Conservation (phyloP, 1,140 invertebrate genomes). For the Sesamia nonagrioides region DNA sequence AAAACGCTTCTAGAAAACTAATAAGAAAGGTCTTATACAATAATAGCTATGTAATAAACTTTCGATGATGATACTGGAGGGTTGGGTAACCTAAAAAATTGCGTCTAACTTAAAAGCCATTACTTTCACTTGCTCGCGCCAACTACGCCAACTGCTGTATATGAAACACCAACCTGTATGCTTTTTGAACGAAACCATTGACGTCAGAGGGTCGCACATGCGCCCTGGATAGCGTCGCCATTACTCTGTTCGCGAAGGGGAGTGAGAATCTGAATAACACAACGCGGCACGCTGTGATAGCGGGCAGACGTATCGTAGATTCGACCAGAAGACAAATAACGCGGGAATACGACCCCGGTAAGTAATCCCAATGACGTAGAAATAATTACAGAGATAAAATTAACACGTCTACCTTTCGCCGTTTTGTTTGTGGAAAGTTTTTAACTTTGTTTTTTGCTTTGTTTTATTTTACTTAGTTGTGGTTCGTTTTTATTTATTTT, state of each 20-base stretch:
- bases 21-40: no score
- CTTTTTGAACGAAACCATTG: constrained; percentile 82
- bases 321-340: constrained; percentile 56
- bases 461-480: neutral
- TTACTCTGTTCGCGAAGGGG: constrained; percentile 46
- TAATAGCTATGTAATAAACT: neutral
- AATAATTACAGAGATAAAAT: constrained; percentile 52
- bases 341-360: constrained; percentile 72
- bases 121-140: constrained; percentile 17
- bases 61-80: no score
- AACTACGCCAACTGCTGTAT: constrained; percentile 37
- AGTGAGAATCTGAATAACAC: constrained; percentile 56
- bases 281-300: constrained; percentile 64
- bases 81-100: constrained; percentile 15
- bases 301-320: constrained; percentile 59
- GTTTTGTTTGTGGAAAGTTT: constrained; percentile 21
- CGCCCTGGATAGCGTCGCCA: constrained; percentile 59
- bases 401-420: neutral
- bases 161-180: constrained; percentile 53
- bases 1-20: no score
- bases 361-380: constrained; percentile 59
- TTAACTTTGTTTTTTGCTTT: neutral
- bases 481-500: neutral
- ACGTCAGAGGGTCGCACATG: constrained; percentile 77
- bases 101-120: constrained; percentile 24